Conservation (phyloP, 2,797 vertebrate genomes). For the Clamator glandarius region DNA sequence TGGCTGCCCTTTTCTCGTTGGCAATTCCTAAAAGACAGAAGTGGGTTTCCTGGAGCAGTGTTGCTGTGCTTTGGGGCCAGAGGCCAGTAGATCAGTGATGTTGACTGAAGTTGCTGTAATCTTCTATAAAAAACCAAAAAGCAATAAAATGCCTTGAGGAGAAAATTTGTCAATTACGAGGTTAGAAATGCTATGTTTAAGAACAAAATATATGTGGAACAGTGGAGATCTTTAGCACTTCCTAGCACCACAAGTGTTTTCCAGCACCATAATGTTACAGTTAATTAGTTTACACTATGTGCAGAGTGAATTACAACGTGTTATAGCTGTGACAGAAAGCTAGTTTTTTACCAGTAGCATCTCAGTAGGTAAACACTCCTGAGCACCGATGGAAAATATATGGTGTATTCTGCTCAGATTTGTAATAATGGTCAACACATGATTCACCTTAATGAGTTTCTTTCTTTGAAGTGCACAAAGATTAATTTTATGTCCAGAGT, state of each 20-base stretch:
- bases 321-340: constrained; percentile 1
- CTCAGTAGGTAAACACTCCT: constrained; percentile 5
- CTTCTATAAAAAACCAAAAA: neutral
- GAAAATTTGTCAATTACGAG: neutral
- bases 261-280: neutral
- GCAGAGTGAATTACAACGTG: neutral
- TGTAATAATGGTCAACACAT: constrained; percentile 57
- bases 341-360: neutral
- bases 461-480: neutral
- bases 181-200: neutral
- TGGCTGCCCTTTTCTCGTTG: neutral
- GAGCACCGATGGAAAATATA: constrained; percentile 14
- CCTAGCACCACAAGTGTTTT: neutral
- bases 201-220: neutral
- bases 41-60: neutral
- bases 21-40: neutral
- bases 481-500: neutral
- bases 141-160: neutral
- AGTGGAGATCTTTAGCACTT: neutral
- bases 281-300: neutral
- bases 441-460: constrained; percentile 34
- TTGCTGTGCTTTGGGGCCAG: neutral
- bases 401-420: constrained; percentile 9
- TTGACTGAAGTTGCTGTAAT: neutral
- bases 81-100: too few relatives aligned